Conservation (phyloP, 2,113 vertebrate genomes). For the Ranitomeya imitator region DNA sequence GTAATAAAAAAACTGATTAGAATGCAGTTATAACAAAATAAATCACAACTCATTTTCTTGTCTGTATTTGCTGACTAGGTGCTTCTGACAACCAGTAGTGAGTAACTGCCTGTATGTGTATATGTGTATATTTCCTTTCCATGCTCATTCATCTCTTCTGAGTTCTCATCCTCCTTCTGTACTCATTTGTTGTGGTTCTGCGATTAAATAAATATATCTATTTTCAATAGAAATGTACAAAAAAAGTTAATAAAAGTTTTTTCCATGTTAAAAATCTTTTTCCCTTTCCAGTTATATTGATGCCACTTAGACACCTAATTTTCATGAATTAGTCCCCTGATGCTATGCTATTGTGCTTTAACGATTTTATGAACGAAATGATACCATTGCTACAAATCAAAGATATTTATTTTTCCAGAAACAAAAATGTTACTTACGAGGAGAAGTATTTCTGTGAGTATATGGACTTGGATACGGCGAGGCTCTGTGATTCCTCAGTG, state of each 20-base stretch:
- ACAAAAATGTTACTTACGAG: conserved; percentile 71
- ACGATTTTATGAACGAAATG: neutral
- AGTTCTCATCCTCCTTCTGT: neutral
- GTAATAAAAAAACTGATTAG: neutral
- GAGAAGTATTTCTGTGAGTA: conserved; percentile 73
- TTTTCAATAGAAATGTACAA: too few species aligned
- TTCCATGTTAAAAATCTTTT: too few species aligned
- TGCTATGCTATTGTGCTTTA: neutral
- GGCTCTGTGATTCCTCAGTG: conserved; percentile 79
- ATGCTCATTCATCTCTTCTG: neutral
- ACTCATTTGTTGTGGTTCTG: too few species aligned
- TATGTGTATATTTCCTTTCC: neutral
- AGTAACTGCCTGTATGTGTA: neutral
- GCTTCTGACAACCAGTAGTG: neutral
- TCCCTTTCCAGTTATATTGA: too few species aligned
- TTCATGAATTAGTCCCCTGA: neutral
- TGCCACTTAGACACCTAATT: too few species aligned
- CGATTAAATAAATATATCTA: too few species aligned
- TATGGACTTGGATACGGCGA: conserved; percentile 81
- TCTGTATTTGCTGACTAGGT: neutral
- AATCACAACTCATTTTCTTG: neutral
- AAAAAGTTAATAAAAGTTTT: too few species aligned
- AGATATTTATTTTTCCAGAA: neutral
- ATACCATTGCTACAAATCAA: neutral
- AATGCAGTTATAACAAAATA: neutral